Conservation (phyloP, 2,113 vertebrate genomes). For the Nematolebias whitei region DNA sequence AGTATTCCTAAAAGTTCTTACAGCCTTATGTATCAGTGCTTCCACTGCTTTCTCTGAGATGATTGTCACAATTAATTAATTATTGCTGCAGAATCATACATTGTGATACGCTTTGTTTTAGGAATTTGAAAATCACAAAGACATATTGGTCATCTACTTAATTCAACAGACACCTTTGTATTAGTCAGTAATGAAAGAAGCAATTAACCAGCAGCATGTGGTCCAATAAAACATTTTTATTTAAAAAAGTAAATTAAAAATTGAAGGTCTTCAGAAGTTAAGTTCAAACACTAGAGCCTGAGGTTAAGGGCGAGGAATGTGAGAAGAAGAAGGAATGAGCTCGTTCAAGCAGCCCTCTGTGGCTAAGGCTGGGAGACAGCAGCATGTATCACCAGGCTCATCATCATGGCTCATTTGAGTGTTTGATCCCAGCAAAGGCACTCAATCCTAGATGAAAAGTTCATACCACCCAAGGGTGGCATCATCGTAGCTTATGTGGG, state of each 20-base stretch:
- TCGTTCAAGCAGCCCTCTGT: conserved; percentile 44
- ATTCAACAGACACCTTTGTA: neutral
- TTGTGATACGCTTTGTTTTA: neutral
- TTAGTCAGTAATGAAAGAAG: conserved; percentile 18
- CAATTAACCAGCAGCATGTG: conserved; percentile 19
- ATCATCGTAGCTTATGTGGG: conserved; percentile 45
- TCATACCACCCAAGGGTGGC: conserved; percentile 59
- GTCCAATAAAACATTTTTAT: conserved; percentile 8
- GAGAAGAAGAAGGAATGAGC: conserved; percentile 5
- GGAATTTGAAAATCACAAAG: neutral
- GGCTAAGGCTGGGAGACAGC: conserved; percentile 37
- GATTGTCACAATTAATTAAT: conserved; percentile 7
- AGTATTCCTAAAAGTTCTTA: conserved; percentile 5
- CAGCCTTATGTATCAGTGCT: neutral
- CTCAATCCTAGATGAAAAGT: conserved; percentile 45
- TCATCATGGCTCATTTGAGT: conserved; percentile 63
- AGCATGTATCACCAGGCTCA: conserved; percentile 51
- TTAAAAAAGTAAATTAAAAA: conserved; percentile 13
- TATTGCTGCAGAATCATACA: neutral
- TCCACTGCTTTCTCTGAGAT: conserved; percentile 4
- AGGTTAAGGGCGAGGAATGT: conserved; percentile 39
- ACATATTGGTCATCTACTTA: neutral
- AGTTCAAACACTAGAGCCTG: conserved; percentile 48
- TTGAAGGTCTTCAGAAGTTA: conserved; percentile 46
- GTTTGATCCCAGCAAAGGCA: conserved; percentile 64